Evolutionary conservation across 2,797 vertebrate genomes (phyloP), one percentile per base, ranked within the genome.

Genomic region (Tenualosa ilisha): DNA sequence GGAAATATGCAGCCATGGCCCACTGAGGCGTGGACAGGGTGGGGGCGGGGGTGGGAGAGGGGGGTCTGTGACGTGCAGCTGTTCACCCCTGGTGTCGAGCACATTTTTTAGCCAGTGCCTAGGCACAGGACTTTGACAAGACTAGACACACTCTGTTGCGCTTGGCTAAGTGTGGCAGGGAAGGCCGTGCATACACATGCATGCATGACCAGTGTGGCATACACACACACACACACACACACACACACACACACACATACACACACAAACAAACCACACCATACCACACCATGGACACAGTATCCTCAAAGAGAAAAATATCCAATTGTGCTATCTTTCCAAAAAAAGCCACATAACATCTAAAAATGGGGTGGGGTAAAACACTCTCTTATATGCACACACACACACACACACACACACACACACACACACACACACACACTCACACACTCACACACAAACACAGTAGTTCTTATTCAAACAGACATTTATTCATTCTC

Each of bases 71-170:
- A 82, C 81, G 68, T 88, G 86, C 86, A 89, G 85, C 89, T 87
- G 91, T 90, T 92, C 85, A 89, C 82, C 88, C 89, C 89, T 88
- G 72, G 84, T 87, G 87, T 91, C 88, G 86, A 91, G 91, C 91
- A 86, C 84, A 31, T 31, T 87, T 84, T 86, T 91, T 87, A 89
- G 89, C 90, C 88, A 37, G 24, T 24, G 83, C 84, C 84, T 87
- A 86, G 83, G 82, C 40, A 85, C 82, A 83, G 79, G 81, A 85
- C 85, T 88, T 92, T 94, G 94, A 96, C 95, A 96, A 96, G 92
- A 92, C 91, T 89, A 89, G 89, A 86, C 92, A 94, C 92, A 93
- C 90, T 37, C 88, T 90, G 88, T 81, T 95, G 92, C 93, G 84
- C 94, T 91, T 84, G 93, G 90, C 82, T 94, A 93, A 90, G 85